Percentiles rank a stretch among this genome's conserved stretches.
phyloP scores from a whole-genome alignment of 2,797 vertebrate species.

The Gallinago stenura region DNA sequence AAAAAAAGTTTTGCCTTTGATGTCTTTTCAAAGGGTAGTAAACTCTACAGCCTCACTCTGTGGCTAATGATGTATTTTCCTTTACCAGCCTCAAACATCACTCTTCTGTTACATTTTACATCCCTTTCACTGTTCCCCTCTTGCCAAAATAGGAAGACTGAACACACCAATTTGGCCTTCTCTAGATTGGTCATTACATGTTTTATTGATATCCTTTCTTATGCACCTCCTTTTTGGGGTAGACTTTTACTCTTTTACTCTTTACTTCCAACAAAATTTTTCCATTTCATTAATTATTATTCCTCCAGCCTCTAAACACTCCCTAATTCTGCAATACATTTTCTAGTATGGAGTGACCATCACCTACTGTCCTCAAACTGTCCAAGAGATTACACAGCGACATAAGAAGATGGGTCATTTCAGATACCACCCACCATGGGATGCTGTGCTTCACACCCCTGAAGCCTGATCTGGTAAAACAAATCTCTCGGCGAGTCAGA shows the following conservation, averaged over 20 bases:
- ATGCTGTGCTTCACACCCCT: background rate
- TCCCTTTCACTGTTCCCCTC: background rate
- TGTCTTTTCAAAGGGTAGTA: background rate
- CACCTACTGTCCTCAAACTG: background rate
- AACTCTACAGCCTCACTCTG: background rate
- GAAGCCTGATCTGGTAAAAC: background rate
- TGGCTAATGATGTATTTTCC: background rate
- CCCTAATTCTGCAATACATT: background rate
- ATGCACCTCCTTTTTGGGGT: background rate
- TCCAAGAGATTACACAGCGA: background rate
- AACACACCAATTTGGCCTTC: background rate
- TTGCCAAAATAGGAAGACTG: background rate
- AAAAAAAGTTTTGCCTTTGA: background rate
- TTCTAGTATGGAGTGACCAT: background rate
- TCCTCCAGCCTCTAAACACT: background rate
- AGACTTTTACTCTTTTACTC: background rate
- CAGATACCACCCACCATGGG: fast-evolving
- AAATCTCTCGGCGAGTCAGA: background rate
- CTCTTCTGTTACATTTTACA: background rate
- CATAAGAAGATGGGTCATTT: background rate
- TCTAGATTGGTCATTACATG: background rate
- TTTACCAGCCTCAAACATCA: background rate
- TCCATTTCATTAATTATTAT: background rate
- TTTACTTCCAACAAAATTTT: background rate
- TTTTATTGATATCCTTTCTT: background rate